phyloP scores from a whole-genome alignment of 2,888 invertebrate genomes.

The Arge pagana region DNA sequence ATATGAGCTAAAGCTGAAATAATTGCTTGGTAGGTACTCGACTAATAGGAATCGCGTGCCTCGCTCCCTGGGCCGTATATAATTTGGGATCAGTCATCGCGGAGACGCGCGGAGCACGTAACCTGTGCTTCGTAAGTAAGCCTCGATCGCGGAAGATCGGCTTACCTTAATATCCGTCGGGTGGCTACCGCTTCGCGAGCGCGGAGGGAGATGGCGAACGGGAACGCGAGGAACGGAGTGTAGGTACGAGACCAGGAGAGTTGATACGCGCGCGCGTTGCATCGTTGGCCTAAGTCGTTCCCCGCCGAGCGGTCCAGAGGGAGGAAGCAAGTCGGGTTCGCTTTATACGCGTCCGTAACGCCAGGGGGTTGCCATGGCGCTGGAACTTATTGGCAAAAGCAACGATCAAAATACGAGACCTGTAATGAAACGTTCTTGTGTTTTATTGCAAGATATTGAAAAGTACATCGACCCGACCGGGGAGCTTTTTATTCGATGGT shows the following conservation, averaged over 20 bases:
- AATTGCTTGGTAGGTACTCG: too few relatives aligned
- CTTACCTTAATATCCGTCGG: conserved; percentile 55
- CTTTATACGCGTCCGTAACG: background rate
- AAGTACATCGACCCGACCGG: conserved; percentile 17
- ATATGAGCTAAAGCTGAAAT: too few relatives aligned
- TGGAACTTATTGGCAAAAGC: conserved; percentile 30
- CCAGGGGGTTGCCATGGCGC: conserved; percentile 55
- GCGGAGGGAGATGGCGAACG: conserved; percentile 28
- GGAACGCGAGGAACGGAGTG: too few relatives aligned
- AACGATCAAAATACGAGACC: conserved; percentile 43
- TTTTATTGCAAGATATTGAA: conserved; percentile 41
- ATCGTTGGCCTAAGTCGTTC: too few relatives aligned
- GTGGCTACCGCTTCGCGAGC: conserved; percentile 25
- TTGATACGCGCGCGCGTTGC: conserved; percentile 18
- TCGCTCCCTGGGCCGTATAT: too few relatives aligned
- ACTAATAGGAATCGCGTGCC: too few relatives aligned
- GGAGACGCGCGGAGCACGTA: background rate
- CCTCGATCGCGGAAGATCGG: conserved; percentile 45
- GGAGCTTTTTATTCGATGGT: conserved; percentile 17
- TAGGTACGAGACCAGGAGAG: conserved; percentile 16
- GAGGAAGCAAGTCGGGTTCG: too few relatives aligned
- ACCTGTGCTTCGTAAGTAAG: conserved; percentile 12
- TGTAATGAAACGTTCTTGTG: conserved; percentile 55
- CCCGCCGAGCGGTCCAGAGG: too few relatives aligned
- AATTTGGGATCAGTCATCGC: too few relatives aligned